phyloP scores from a whole-genome alignment of 1,140 invertebrate genomes.

The Drosophila nigrodunni region DNA sequence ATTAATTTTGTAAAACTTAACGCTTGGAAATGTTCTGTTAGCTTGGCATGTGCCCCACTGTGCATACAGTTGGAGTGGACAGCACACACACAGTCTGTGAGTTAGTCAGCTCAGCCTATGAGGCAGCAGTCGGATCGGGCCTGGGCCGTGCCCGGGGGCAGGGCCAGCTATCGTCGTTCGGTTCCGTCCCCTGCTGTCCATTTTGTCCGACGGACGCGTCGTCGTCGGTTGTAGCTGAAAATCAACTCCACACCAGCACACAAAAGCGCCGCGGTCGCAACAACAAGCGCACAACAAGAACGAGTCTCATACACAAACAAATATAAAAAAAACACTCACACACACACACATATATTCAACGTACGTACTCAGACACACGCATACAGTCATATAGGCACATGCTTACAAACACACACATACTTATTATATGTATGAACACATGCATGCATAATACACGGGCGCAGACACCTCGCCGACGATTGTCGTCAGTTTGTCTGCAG shows the following conservation, averaged over 20 bases:
- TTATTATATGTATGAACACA: slow-evolving; percentile 4
- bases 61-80: slow-evolving; percentile 45
- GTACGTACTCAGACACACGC: slow-evolving; percentile 19
- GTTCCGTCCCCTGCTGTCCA: slow-evolving; percentile 69
- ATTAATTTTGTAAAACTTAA: background rate
- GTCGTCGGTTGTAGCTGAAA: slow-evolving; percentile 41
- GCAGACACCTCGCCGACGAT: slow-evolving; percentile 79
- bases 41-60: slow-evolving; percentile 38
- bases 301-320: slow-evolving; percentile 38
- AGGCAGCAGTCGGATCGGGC: slow-evolving; percentile 34
- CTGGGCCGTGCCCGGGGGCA: slow-evolving; percentile 36
- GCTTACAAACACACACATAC: slow-evolving; percentile 11
- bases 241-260: slow-evolving; percentile 50
- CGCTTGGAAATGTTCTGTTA: background rate
- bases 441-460: slow-evolving; percentile 43
- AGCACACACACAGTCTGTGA: slow-evolving; percentile 63
- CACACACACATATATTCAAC: background rate
- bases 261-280: slow-evolving; percentile 63
- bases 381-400: slow-evolving; percentile 1
- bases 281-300: slow-evolving; percentile 49
- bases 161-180: slow-evolving; percentile 46
- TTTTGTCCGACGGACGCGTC: slow-evolving; percentile 52
- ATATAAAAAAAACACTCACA: too few relatives aligned
- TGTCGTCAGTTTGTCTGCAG: slow-evolving; percentile 80
- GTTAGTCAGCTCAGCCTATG: slow-evolving; percentile 62